Conservation (phyloP, 2,888 invertebrate species). For the Malthinus flaveolus region DNA sequence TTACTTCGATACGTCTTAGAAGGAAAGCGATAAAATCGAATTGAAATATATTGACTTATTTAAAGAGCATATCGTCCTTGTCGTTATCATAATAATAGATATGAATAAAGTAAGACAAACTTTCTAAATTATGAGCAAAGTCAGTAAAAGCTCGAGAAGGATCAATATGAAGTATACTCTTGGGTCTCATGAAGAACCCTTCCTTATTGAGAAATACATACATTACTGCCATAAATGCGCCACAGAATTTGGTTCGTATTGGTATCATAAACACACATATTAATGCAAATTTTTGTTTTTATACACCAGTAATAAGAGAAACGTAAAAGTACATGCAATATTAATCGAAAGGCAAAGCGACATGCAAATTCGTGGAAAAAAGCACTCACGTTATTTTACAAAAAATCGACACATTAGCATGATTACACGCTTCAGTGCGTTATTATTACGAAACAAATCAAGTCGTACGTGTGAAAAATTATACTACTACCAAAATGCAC, state of each 20-base stretch:
- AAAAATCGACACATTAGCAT: constrained; percentile 7
- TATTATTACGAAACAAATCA: constrained; percentile 14
- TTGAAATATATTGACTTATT: constrained; percentile 8
- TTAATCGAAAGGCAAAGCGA: constrained; percentile 23
- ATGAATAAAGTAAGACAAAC: constrained; percentile 29
- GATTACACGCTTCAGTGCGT: constrained; percentile 3
- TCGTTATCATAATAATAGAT: constrained; percentile 27
- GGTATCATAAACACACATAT: constrained; percentile 26
- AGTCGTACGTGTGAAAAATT: not conserved
- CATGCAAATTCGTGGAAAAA: constrained; percentile 25
- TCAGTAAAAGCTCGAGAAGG: constrained; percentile 34
- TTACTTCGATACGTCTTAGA: not conserved
- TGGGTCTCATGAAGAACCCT: constrained; percentile 33
- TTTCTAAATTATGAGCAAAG: constrained; percentile 38
- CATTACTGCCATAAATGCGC: constrained; percentile 29
- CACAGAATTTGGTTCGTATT: constrained; percentile 24
- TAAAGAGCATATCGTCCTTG: constrained; percentile 15
- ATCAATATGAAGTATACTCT: constrained; percentile 38
- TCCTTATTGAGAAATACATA: constrained; percentile 36
- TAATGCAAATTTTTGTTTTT: constrained; percentile 25
- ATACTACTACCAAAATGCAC: not conserved
- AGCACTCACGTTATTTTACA: constrained; percentile 9
- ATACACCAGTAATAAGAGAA: constrained; percentile 11
- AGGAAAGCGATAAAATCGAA: constrained; percentile 2
- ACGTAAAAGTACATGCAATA: constrained; percentile 21